Evolutionary conservation across 2,888 invertebrate species (phyloP), one percentile per base, ranked within the genome.

Genomic region (Dilophus febrilis): DNA sequence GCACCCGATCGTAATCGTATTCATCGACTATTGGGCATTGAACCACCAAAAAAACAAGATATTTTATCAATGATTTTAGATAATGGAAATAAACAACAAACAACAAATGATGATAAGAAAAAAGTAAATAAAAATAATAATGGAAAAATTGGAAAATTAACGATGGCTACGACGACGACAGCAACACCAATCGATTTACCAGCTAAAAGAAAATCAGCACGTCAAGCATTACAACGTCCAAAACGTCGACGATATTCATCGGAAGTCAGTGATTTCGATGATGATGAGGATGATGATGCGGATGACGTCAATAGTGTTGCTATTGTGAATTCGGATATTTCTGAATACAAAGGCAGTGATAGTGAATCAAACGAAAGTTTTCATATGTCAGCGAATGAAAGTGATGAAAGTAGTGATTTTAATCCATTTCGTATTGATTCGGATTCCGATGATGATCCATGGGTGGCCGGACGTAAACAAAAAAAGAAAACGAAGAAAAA

Each of bases 361-460:
- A 50, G 53, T 41, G 60, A 64, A 42, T 58, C 64, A 11, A 71
- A 72, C 40, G 69, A 71, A 31, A 67, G 64, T 26, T 67, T 69
- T 18, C 66, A 64, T 28, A 55, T 55, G 18, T 64, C 66, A 2
- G 68, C 64, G 0, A 48, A 50, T 17, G 68, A 70, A 45, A 74
- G 74, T 45, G 72, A 74, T 48, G 67, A 65, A 41, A 81, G 80
- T 49, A 81, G 81, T 43, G 90, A 88, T 64, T 88, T 87, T 58
- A 92, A 94, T 67, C 92, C 91, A n/a, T 87, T 86, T 54, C 82
- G 81, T 57, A 79, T 74, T 37, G 88, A 80, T 53, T 74, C 76
- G 51, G 81, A 81, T 51, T 81, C 82, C 31, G 86, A 87, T 52
- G 65, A 64, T 70, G 86, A 87, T 63, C 86, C 85, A 0, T 86